A percentile compares a stretch with the other conserved stretches of the same genome.
Evolutionary conservation across 2,888 invertebrate genomes (phyloP).

Genomic region (Sinhomidia bicolor): DNA sequence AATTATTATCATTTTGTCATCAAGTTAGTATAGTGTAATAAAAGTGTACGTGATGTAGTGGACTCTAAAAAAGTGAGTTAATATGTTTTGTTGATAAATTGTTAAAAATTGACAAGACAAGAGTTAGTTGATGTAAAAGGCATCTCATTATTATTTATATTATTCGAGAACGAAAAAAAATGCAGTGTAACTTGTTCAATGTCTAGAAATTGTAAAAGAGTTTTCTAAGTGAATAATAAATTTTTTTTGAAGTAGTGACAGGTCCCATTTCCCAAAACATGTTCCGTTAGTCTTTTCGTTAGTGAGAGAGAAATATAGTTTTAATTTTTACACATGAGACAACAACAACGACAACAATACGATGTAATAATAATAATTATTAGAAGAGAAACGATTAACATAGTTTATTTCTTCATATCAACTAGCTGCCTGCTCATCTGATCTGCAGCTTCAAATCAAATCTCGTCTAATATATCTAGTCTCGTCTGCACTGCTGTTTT

Average conservation of each 20-base stretch:
- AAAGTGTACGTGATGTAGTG: not conserved
- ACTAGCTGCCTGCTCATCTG: no score
- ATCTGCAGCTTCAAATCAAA: no score
- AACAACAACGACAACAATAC: not conserved
- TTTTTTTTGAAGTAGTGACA: not conserved
- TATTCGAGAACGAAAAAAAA: not conserved
- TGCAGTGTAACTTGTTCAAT: not conserved
- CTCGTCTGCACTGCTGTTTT: no score
- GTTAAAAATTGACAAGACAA: conserved; percentile 13
- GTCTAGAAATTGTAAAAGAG: not conserved
- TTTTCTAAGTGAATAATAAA: not conserved
- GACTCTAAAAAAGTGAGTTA: no score
- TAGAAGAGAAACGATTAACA: not conserved
- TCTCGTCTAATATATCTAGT: no score
- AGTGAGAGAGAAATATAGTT: conserved; percentile 4
- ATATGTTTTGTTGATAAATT: no score
- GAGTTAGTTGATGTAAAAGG: conserved; percentile 3
- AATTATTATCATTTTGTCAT: not conserved
- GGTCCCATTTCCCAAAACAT: conserved; percentile 16
- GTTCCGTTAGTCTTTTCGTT: conserved; percentile 35
- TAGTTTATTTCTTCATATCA: no score
- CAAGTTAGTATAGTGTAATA: not conserved
- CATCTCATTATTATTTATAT: no score
- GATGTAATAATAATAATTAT: not conserved
- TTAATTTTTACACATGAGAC: not conserved